These are phyloP conservation scores for Vidua chalybeata DNA, from an alignment of 2,113 vertebrate genomes.

Conservation along the genomic window DNA sequence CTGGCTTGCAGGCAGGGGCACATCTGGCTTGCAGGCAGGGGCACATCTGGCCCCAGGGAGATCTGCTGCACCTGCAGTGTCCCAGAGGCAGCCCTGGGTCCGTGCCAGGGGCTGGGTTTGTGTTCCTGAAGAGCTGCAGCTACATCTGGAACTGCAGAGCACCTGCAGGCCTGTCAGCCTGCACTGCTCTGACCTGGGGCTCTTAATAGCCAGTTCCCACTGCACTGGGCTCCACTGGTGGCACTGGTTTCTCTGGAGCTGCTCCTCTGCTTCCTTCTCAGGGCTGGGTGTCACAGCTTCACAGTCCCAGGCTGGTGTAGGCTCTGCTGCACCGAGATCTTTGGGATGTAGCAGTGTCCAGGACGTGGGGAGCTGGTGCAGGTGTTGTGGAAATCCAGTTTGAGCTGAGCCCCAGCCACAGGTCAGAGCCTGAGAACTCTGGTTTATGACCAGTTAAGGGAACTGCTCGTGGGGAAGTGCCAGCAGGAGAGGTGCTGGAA, in stretches of 20 bases:
- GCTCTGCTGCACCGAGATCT: not conserved
- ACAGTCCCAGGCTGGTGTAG: not conserved
- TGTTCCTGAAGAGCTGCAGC: not conserved
- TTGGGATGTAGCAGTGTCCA: not conserved
- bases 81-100: not conserved
- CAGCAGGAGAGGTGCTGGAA: not conserved
- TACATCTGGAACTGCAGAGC: not conserved
- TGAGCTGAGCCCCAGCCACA: not conserved
- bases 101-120: not conserved
- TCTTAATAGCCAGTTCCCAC: not conserved
- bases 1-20: too few species aligned
- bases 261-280: not conserved
- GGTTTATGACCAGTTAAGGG: not conserved
- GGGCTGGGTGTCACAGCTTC: not conserved
- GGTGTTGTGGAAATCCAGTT: not conserved
- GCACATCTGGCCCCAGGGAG: fast-evolving
- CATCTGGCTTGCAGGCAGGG: fast-evolving
- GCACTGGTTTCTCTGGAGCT: not conserved
- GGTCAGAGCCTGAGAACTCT: not conserved
- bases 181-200: not conserved
- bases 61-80: not conserved
- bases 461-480: not conserved
- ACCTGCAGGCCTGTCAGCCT: not conserved
- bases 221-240: not conserved
- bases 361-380: not conserved